Base-by-base conservation (phyloP, 2,888 invertebrate species). In the Hyposoter didymator region DNA sequence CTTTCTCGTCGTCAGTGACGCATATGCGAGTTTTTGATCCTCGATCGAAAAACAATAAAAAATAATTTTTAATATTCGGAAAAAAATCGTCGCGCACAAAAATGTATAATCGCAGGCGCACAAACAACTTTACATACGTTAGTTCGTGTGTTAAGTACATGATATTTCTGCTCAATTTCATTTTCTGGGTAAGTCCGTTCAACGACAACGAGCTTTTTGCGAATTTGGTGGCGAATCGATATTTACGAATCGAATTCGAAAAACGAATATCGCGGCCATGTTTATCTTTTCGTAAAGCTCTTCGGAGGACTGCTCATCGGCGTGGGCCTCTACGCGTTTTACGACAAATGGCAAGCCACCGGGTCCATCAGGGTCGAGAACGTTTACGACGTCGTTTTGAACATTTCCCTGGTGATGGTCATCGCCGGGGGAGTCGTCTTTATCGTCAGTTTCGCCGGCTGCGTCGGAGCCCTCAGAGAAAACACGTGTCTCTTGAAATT, bases 371-470 rank as follows among this genome's bases (percentile, higher is more conserved):
- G 97, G 93, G 94, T 97, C 89, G 97, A 98, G 91, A 98, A 97
- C 74, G 96, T 99, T 14, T 98, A 98, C 92, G 98, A 99, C 94
- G 96, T 98, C 55, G 96, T 98, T 88, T 95, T 99, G 78, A 98
- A 99, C 94, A 97, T 99, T 89, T 98, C 98, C 35, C 95, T 99
- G 83, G 96, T 99, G 78, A 96, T 99, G 94, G 97, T 98, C n/a
- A 96, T 98, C 82, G 96, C 98, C 84, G 98, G 99, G 2, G 96
- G 96, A 47, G 96, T 98, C 8, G 97, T 99, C n/a, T 99, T 99
- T 94, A 96, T 98, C 74, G 98, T 99, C 78, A 98, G 98, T 93
- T 99, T 98, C 94, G 97, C 98, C 28, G 99, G 99, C 7, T 99
- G 98, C 93, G 96, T 99, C 17, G 99, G 98, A 66, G 98, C 98